phyloP scores from a whole-genome alignment of 2,888 invertebrate genomes.

The Lithophane ornitopus region DNA sequence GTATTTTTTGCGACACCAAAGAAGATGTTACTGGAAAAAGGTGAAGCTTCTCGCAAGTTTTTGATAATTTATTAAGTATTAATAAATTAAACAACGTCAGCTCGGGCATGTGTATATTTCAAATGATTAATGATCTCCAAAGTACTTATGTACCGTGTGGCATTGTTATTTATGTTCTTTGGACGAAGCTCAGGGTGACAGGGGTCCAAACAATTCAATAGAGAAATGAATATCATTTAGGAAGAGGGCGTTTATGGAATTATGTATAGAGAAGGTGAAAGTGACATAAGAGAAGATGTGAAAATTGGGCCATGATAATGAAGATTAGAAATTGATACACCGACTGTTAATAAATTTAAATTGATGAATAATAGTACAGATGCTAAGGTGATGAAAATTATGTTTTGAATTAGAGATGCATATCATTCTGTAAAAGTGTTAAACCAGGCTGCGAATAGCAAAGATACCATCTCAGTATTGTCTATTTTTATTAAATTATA shows the following conservation, averaged over 20 bases:
- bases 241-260: conserved; percentile 27
- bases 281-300: background rate
- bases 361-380: background rate
- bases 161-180: conserved; percentile 24
- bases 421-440: conserved; percentile 9
- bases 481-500: conserved; percentile 57
- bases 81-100: conserved; percentile 42
- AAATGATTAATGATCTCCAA: conserved; percentile 48
- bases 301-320: conserved; percentile 11
- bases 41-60: conserved; percentile 11
- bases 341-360: background rate
- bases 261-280: conserved; percentile 28
- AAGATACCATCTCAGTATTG: conserved; percentile 24
- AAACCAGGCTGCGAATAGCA: conserved; percentile 14
- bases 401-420: background rate
- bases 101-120: conserved; percentile 40
- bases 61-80: conserved; percentile 49
- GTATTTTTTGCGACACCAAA: conserved; percentile 29
- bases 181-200: conserved; percentile 17
- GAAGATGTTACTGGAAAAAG: conserved; percentile 31
- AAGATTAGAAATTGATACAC: conserved; percentile 23
- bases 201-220: conserved; percentile 28
- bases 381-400: background rate
- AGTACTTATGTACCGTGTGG: conserved; percentile 5
- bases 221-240: conserved; percentile 20